Evolutionary conservation across 2,797 vertebrate genomes (phyloP).

Genomic region (Manis javanica): DNA sequence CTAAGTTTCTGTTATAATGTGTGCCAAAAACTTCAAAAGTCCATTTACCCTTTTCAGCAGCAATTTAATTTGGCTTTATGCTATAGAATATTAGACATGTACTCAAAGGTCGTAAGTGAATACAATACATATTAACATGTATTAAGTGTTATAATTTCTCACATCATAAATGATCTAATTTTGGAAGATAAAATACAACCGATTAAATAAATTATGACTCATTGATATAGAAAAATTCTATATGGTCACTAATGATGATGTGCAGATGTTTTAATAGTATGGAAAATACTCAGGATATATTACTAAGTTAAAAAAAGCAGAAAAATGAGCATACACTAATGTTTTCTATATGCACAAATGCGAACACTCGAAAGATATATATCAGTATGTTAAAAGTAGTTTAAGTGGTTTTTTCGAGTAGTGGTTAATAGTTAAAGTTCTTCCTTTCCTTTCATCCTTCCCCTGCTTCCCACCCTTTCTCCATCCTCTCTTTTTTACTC

Average conservation of each 20-base stretch:
- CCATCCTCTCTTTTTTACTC: accelerated
- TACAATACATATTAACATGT: neutral
- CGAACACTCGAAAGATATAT: neutral
- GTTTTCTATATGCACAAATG: neutral
- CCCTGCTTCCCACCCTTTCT: accelerated
- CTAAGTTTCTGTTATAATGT: neutral
- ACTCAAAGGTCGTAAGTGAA: neutral
- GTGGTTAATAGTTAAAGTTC: neutral
- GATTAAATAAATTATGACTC: neutral
- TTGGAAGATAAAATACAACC: neutral
- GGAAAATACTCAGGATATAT: neutral
- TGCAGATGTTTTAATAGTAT: neutral
- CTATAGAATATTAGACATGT: neutral
- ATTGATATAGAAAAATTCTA: neutral
- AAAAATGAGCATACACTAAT: neutral
- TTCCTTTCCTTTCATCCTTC: neutral
- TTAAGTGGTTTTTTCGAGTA: neutral
- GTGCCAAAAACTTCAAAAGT: neutral
- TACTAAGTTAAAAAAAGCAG: neutral
- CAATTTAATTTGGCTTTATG: slow-evolving; percentile 44
- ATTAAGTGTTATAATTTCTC: neutral
- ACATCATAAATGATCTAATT: slow-evolving; percentile 3
- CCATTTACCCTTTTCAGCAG: neutral
- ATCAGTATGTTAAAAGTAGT: neutral
- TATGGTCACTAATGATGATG: neutral